A percentile compares a stretch with the other conserved stretches of the same genome.
Conservation (phyloP, 2,797 vertebrate genomes). For the Orientallactaga sibirica region DNA sequence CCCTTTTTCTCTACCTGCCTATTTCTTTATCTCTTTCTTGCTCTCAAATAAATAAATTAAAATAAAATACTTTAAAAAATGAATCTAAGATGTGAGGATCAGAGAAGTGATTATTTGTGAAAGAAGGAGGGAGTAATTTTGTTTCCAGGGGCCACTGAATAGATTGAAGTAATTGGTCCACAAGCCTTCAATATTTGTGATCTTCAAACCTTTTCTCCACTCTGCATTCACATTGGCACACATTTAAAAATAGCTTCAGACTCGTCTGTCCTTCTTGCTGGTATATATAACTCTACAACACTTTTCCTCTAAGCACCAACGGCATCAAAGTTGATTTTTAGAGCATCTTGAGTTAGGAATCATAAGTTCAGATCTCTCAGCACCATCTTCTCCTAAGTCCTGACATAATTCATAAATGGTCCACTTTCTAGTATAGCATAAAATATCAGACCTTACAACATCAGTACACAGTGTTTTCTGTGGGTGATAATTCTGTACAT, state of each 20-base stretch:
- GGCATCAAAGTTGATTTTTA: background rate
- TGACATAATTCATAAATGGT: background rate
- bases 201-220: background rate
- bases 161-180: too few relatives aligned
- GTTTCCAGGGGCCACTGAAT: background rate
- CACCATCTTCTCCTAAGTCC: background rate
- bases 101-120: background rate
- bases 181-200: background rate
- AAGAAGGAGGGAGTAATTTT: fast-evolving
- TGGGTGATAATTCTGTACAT: background rate
- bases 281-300: background rate
- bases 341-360: background rate
- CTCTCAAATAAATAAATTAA: background rate
- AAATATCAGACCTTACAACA: background rate
- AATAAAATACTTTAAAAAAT: background rate
- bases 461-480: background rate
- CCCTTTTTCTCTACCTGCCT: too few relatives aligned
- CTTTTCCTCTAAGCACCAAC: background rate
- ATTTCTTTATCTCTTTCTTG: too few relatives aligned
- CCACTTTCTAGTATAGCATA: background rate
- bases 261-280: background rate
- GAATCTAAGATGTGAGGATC: background rate
- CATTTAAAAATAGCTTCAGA: background rate
- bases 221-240: background rate
- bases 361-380: background rate